Conservation (phyloP, 2,113 vertebrate species). For the Antechinus flavipes region DNA sequence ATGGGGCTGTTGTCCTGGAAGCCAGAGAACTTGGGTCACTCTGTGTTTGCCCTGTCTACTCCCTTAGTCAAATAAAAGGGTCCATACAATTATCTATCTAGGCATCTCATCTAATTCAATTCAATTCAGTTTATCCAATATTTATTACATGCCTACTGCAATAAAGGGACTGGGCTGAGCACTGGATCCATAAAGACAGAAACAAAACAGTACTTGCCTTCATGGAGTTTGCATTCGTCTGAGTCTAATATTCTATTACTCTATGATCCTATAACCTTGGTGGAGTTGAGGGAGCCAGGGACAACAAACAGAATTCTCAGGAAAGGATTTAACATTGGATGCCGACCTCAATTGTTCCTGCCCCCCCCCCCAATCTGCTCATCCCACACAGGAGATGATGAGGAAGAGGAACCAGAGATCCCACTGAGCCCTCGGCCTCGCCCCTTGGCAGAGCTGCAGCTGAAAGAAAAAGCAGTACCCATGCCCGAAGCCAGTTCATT, state of each 20-base stretch:
- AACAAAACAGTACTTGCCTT: neutral
- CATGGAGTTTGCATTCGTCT: neutral
- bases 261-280: neutral
- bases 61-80: neutral
- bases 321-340: too few relatives aligned
- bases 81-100: neutral
- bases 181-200: neutral
- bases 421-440: constrained; percentile 95
- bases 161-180: neutral
- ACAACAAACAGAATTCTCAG: neutral
- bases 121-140: neutral
- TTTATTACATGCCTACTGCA: neutral
- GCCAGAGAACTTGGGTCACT: neutral
- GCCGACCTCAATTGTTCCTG: neutral
- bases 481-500: constrained; percentile 97
- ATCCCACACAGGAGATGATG: constrained; percentile 91
- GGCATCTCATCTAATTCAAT: neutral
- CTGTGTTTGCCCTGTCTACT: neutral
- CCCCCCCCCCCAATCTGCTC: neutral
- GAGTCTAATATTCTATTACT: neutral
- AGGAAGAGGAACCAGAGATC: constrained; percentile 97
- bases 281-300: neutral
- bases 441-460: constrained; percentile 95
- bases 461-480: constrained; percentile 98
- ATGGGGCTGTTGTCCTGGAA: neutral